Conservation (phyloP, 1,140 invertebrate species). For the Drusus annulatus region DNA sequence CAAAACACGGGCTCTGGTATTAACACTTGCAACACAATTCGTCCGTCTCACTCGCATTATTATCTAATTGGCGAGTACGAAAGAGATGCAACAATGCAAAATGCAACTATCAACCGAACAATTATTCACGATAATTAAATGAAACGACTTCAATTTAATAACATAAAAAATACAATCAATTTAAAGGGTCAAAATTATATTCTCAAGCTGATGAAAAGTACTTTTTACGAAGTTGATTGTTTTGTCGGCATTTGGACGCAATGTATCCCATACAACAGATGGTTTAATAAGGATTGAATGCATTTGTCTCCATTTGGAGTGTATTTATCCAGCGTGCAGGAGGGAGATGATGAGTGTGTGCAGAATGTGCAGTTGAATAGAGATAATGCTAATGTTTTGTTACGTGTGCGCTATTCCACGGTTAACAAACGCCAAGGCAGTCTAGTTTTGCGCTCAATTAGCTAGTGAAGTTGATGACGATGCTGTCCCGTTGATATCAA, state of each 20-base stretch:
- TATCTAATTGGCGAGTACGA: not conserved
- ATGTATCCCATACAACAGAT: too few relatives aligned
- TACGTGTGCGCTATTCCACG: not conserved
- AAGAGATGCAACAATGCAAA: not conserved
- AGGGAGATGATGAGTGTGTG: not conserved
- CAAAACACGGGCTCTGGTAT: not conserved
- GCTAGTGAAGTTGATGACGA: too few relatives aligned
- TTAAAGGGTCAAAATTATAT: too few relatives aligned
- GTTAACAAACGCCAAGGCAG: not conserved
- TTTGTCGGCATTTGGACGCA: too few relatives aligned
- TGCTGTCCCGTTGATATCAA: not conserved
- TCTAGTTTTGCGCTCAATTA: conserved; percentile 13
- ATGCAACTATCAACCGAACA: not conserved
- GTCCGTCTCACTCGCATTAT: not conserved
- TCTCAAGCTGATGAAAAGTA: too few relatives aligned
- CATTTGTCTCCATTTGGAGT: conserved; percentile 13
- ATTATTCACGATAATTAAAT: conserved; percentile 13
- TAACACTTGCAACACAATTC: conserved; percentile 4
- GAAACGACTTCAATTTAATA: not conserved
- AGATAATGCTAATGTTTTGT: not conserved
- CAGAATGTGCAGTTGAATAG: too few relatives aligned
- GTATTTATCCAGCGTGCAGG: not conserved
- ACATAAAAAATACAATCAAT: too few relatives aligned
- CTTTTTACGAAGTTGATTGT: not conserved
- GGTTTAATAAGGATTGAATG: conserved; percentile 2